Evolutionary conservation across 2,888 invertebrate genomes (phyloP), one percentile per base, ranked within the genome.

Genomic region (Eledone cirrhosa): DNA sequence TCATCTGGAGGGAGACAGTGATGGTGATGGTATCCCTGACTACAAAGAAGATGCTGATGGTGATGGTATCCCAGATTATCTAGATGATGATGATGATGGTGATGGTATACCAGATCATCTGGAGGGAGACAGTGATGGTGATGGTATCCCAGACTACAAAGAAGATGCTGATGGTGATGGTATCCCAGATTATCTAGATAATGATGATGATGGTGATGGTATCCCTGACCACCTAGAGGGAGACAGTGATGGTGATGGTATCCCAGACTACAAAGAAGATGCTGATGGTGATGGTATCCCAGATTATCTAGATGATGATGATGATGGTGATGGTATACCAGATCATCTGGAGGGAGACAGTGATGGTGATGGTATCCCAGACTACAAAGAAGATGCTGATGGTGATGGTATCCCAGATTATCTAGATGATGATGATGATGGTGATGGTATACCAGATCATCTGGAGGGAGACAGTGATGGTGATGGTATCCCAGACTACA

Each of bases 161-260:
- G 77, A 77, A 24, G 89, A 89, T 80, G 82, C 79, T 33, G 88
- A 89, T 81, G 86, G 86, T n/a, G 88, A 89, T 81, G 89, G 89
- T 1, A 85, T 89, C 77, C 86, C 86, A 8, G 80, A 84, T 33
- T 72, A 83, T 14, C 80, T 83, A 47, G 77, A 80, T 19, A 75
- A 80, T 19, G 87, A 87, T 65, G 80, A 81, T 29, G 87, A 88
- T 81, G 86, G 86, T 2, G 87, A 88, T 82, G 87, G 87, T 14
- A 86, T 87, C 67, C 87, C 87, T 41, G 86, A 87, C 78, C 77
- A 83, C 76, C 63, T 82, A 22, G 84, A 84, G 47, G 78, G 78
- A 48, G 85, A 85, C 74, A 81, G 81, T 79, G 85, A 86, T 76
- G 81, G 78, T 48, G 86, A 87, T 78, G 85, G 85, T 8, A 82